Evolutionary conservation across 2,888 invertebrate genomes (phyloP), one percentile per base, ranked within the genome.

Genomic region (Phortica magna): DNA sequence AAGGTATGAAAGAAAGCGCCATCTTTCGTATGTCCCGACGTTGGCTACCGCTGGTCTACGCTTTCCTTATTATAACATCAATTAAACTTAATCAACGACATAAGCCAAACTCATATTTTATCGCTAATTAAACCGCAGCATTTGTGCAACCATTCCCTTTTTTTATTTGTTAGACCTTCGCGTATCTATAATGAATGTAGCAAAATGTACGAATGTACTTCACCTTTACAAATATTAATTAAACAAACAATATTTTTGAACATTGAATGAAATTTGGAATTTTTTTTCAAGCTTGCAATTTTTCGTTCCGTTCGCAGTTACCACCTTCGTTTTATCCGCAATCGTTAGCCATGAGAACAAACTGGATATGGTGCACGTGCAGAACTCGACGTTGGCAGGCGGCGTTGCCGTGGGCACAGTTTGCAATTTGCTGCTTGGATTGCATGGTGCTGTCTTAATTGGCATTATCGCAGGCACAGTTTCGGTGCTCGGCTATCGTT

Each of bases 371-470:
- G 97, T 97, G 4, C 98, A 98, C 92, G 93, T 98, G 74, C 98
- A 98, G 93, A 98, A 98, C 93, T 96, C 98, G 2, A 98, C 98
- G 0, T 91, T 98, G 71, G 98, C 98, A 74, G 98, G 98, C 31
- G 98, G 98, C 2, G 98, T 98, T 17, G 98, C 97, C 0, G 95
- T 98, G 17, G 98, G 98, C 7, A 95, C 98, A 0, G 94, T 96
- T 6, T 96, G 94, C 85, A 95, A 97, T 91, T 93, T 98, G 93
- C 94, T 96, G 92, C 93, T 97, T 73, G 94, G 95, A 74, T 96
- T 98, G 0, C 96, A 95, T 81, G 97, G 96, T 0, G 98, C 98
- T 2, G 90, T 98, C 53, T 92, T 95, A 64, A 93, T 98, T 77
- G 98, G 98, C 14, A 93, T 95, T 64, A 91, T 95, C 17, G 96